phyloP scores from a whole-genome alignment of 2,797 vertebrate species.

The Cuniculus paca region DNA sequence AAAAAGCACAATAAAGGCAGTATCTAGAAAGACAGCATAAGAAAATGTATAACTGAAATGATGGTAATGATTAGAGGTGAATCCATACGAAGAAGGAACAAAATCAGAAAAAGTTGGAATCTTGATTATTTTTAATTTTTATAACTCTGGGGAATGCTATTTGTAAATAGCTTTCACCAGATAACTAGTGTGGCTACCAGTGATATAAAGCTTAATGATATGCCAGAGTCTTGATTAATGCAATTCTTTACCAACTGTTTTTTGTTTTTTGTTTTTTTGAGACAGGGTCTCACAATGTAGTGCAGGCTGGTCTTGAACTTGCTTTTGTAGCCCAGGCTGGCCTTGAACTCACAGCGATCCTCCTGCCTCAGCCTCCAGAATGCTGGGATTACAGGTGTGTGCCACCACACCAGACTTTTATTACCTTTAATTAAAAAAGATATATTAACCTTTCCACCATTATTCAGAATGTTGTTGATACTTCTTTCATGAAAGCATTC shows the following conservation, averaged over 20 bases:
- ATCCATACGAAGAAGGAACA: constrained; percentile 11
- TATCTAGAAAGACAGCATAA: background rate
- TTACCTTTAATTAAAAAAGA: background rate
- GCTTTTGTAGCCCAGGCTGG: background rate
- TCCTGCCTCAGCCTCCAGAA: background rate
- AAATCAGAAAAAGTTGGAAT: background rate
- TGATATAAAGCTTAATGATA: constrained; percentile 13
- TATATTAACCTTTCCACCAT: constrained; percentile 7
- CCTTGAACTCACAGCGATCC: background rate
- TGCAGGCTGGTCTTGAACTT: background rate
- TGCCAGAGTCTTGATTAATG: constrained; percentile 21
- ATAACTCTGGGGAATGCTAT: background rate
- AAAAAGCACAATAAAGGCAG: background rate
- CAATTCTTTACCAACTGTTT: background rate
- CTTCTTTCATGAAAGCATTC: background rate
- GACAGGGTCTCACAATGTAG: background rate
- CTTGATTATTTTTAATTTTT: background rate
- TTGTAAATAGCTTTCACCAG: background rate
- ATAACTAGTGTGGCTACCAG: background rate
- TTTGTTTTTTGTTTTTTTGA: background rate
- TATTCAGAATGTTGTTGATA: background rate
- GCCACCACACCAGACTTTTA: background rate
- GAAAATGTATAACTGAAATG: background rate
- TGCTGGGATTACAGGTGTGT: background rate
- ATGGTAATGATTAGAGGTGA: background rate